These are phyloP conservation scores for Euthynnus affinis DNA, from an alignment of 2,797 vertebrate species.

Conservation along the genomic window DNA sequence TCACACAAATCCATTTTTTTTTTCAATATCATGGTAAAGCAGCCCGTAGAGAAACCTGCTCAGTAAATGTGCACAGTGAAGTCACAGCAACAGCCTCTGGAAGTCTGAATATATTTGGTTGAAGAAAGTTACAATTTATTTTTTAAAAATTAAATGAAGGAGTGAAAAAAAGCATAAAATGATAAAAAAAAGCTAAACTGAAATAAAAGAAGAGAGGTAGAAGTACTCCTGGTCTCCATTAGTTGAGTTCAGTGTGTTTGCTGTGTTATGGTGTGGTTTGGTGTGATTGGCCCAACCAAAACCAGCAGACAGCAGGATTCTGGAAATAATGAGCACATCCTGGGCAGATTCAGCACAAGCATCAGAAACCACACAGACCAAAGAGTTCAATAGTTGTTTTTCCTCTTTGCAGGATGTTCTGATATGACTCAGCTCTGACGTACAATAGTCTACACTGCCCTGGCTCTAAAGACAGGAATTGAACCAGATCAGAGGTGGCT, in stretches of 20 bases:
- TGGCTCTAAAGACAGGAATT: neutral
- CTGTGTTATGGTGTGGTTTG: neutral
- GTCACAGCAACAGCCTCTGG: neutral
- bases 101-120: neutral
- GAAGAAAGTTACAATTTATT: neutral
- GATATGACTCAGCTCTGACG: conserved; percentile 4
- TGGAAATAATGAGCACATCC: conserved; percentile 38
- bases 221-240: neutral
- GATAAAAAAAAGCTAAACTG: neutral
- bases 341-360: conserved; percentile 18
- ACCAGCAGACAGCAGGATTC: conserved; percentile 26
- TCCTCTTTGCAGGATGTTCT: neutral
- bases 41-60: neutral
- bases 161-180: neutral
- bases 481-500: neutral
- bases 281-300: conserved; percentile 9
- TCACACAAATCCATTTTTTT: neutral
- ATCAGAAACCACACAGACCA: conserved; percentile 10
- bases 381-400: neutral
- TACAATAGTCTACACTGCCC: conserved; percentile 1
- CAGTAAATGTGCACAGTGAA: neutral
- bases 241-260: neutral
- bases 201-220: neutral
- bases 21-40: neutral
- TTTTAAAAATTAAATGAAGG: neutral